Base-by-base conservation (phyloP, 2,797 vertebrate species). In the Clarias fuscus region DNA sequence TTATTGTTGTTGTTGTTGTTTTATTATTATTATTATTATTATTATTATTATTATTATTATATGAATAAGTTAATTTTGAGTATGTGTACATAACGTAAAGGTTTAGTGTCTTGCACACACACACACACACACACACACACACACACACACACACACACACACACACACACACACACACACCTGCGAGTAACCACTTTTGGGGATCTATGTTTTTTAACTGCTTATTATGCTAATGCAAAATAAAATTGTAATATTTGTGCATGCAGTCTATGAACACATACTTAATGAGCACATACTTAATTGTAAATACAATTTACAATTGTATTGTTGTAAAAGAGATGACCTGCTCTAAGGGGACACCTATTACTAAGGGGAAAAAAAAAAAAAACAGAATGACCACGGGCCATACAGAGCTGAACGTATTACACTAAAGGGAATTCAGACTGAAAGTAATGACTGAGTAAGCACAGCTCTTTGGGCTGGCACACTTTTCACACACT, bases 371-470 rank as follows among this genome's bases (percentile, higher is more conserved):
- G 53, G 53, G 37, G 53, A 14, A 5, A 27, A 91, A 92, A 84
- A 14, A 5, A 27, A 91, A 92, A 84, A 86, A 89, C 59, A 43
- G 37, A 64, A 64, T 64, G 37, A 64, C 11, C 15, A 43, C 6
- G 20, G 30, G 13, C 22, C 59, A 10, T n/a, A 64, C 40, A 7
- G 22, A 64, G 22, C 78, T 80, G 22, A 62, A 27, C 7, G 17
- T 58, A 62, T 64, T 43, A 64, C 5, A 33, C 64, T 0, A 4
- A 89, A 89, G 11, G 22, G 40, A 59, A 89, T 92, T 85, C 91
- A 91, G 90, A 92, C 92, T 94, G 93, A 95, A 95, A 95, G 92
- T 93, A 93, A 93, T 94, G 93, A 94, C 94, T 94, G 92, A 94
- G 91, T 92, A 92, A 94, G 76, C 61, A 82, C 22, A 33, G 56